These are phyloP conservation scores for Acromyrmex heyeri DNA, from an alignment of 1,140 invertebrate genomes.

Conservation along the genomic window DNA sequence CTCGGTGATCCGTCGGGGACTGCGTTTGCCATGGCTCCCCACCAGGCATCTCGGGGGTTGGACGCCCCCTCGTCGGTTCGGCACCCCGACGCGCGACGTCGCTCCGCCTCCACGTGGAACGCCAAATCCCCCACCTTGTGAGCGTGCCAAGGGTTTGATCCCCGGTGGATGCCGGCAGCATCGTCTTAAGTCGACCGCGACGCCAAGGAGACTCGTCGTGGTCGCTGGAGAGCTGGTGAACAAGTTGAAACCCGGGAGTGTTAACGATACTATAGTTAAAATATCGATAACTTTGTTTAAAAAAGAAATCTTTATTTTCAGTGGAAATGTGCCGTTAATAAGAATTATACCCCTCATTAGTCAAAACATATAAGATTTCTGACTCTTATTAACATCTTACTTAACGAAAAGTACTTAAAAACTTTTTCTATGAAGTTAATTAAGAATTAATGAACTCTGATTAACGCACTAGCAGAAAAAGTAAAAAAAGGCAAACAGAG, in stretches of 20 bases:
- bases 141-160: slow-evolving; percentile 41
- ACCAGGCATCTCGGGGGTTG: slow-evolving; percentile 76
- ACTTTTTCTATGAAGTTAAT: slow-evolving; percentile 6
- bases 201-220: slow-evolving; percentile 30
- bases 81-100: slow-evolving; percentile 80
- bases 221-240: slow-evolving; percentile 26
- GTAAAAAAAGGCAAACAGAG: neutral
- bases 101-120: slow-evolving; percentile 82
- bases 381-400: neutral
- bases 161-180: slow-evolving; percentile 49
- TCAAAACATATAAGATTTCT: neutral
- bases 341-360: neutral
- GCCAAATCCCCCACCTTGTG: slow-evolving; percentile 60
- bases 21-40: slow-evolving; percentile 79
- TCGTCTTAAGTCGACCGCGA: slow-evolving; percentile 61
- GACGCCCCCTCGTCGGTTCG: slow-evolving; percentile 74
- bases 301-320: neutral
- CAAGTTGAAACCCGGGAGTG: slow-evolving; percentile 4
- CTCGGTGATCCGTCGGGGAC: slow-evolving; percentile 81
- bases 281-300: neutral
- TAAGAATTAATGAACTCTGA: slow-evolving; percentile 14
- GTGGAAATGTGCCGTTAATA: neutral
- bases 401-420: neutral
- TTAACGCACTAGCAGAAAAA: neutral
- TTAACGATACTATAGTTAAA: slow-evolving; percentile 3